Conservation (phyloP, 1,140 invertebrate genomes). For the Drosophila repletoides region DNA sequence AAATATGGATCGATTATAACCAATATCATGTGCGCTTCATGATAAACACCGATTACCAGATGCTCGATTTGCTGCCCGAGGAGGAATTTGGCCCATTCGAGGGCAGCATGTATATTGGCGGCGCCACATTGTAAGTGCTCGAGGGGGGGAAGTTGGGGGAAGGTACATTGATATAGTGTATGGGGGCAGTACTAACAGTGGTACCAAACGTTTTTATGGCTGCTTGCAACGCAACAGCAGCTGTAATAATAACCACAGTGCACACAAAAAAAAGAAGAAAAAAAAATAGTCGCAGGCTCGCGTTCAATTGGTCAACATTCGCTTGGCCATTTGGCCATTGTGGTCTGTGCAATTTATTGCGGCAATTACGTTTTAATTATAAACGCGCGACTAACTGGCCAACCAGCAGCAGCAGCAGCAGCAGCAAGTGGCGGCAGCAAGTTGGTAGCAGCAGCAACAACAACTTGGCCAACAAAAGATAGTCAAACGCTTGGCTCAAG, state of each 20-base stretch:
- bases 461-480: slow-evolving; percentile 16
- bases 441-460: background rate
- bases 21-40: slow-evolving; percentile 96
- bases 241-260: slow-evolving; percentile 58
- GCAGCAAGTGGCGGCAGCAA: background rate
- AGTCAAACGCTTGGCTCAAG: slow-evolving; percentile 18
- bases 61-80: slow-evolving; percentile 92
- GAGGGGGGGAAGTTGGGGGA: background rate
- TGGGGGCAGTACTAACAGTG: background rate
- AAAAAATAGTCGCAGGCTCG: slow-evolving; percentile 44
- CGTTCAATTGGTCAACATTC: slow-evolving; percentile 14
- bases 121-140: slow-evolving; percentile 90
- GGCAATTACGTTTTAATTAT: slow-evolving; percentile 79
- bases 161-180: background rate
- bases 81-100: slow-evolving; percentile 96
- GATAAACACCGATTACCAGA: slow-evolving; percentile 93
- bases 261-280: too few species aligned
- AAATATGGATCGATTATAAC: slow-evolving; percentile 97
- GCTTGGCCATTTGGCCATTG: slow-evolving; percentile 56
- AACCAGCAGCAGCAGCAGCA: slow-evolving; percentile 45
- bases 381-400: slow-evolving; percentile 67
- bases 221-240: slow-evolving; percentile 42
- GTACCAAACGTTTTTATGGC: slow-evolving; percentile 50
- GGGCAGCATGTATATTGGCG: slow-evolving; percentile 95
- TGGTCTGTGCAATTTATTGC: slow-evolving; percentile 75